Conservation (phyloP, 2,888 invertebrate species). For the Trichogramma dendrolimi region DNA sequence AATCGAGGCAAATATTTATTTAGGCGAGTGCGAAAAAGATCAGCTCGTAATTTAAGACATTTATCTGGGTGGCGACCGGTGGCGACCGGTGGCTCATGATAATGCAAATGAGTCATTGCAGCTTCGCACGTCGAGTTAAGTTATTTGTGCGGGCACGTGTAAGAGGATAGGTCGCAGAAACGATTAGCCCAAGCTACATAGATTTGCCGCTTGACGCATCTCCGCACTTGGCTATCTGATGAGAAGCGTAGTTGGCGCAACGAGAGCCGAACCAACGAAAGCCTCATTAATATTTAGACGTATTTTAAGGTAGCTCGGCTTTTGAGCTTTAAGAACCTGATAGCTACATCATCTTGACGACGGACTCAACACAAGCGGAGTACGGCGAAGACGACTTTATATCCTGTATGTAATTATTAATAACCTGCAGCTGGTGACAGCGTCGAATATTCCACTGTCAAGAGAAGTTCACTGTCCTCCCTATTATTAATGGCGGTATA, state of each 20-base stretch:
- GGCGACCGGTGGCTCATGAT: constrained; percentile 27
- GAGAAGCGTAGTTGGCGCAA: constrained; percentile 3
- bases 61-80: constrained; percentile 18
- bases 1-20: constrained; percentile 34
- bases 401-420: constrained; percentile 42
- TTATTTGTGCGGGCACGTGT: background rate
- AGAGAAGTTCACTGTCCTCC: too few species aligned
- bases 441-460: background rate
- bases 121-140: background rate
- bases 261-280: constrained; percentile 47
- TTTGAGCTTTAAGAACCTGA: background rate
- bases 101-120: constrained; percentile 10
- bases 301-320: constrained; percentile 43
- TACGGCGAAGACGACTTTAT: constrained; percentile 37
- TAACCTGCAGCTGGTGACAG: constrained; percentile 32
- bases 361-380: constrained; percentile 13
- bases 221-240: background rate
- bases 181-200: constrained; percentile 6
- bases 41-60: constrained; percentile 14
- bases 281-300: constrained; percentile 53
- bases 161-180: background rate
- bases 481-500: too few species aligned
- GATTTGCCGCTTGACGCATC: constrained; percentile 1
- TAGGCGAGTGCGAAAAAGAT: constrained; percentile 11
- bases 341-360: constrained; percentile 25